Conservation (phyloP, 2,113 vertebrate genomes). For the Chaetodon trifascialis region DNA sequence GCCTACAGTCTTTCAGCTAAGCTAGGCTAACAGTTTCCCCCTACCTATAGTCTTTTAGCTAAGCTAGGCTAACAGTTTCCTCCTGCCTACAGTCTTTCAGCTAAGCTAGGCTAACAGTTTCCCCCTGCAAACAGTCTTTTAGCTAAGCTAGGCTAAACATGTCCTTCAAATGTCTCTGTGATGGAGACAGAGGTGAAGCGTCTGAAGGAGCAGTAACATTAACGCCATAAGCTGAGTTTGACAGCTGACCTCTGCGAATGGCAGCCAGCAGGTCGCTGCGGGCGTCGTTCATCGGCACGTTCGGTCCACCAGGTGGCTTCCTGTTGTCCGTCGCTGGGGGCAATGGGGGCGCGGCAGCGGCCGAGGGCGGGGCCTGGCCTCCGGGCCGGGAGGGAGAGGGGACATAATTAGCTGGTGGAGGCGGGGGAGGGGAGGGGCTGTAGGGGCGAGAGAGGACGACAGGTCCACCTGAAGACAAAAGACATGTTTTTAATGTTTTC, state of each 20-base stretch:
- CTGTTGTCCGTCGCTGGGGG: slow-evolving; percentile 61
- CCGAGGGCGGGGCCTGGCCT: slow-evolving; percentile 15
- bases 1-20: too few species aligned
- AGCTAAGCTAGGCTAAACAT: neutral
- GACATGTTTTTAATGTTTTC: too few species aligned
- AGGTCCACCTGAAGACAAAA: slow-evolving; percentile 44
- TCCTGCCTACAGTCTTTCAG: too few species aligned
- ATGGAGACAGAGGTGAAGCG: too few species aligned
- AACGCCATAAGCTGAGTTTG: neutral
- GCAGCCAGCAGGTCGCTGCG: slow-evolving; percentile 90
- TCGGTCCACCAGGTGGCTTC: slow-evolving; percentile 73
- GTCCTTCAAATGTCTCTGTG: too few species aligned
- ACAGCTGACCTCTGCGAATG: slow-evolving; percentile 85
- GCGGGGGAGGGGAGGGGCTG: slow-evolving; percentile 83
- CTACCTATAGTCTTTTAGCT: too few species aligned
- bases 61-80: neutral
- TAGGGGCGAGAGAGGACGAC: slow-evolving; percentile 71
- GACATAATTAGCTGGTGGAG: slow-evolving; percentile 73
- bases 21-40: too few species aligned
- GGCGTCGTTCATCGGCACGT: slow-evolving; percentile 88
- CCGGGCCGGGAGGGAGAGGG: slow-evolving; percentile 80
- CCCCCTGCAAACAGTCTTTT: too few species aligned
- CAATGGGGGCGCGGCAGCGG: slow-evolving; percentile 67
- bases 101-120: too few species aligned
- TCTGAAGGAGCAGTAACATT: too few species aligned